Percentiles rank a stretch among this genome's conserved stretches.
These are phyloP conservation scores for Dryococelus australis DNA, from an alignment of 2,888 invertebrate genomes.

Conservation along the genomic window DNA sequence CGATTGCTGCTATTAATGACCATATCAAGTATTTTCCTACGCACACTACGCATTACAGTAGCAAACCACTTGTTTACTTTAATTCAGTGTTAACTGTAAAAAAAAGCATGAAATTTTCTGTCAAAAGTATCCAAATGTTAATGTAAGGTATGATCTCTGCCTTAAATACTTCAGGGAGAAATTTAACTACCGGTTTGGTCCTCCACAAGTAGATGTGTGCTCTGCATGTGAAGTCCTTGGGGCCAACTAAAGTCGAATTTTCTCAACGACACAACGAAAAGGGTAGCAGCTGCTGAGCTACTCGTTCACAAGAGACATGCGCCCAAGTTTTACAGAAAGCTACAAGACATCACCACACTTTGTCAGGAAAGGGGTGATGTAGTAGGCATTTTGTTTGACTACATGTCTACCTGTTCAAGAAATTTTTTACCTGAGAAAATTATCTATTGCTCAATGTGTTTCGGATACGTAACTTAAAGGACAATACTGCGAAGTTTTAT, in stretches of 20 bases:
- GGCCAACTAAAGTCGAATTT: background rate
- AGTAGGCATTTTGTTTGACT: too few relatives aligned
- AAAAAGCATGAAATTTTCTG: background rate
- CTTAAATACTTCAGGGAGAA: background rate
- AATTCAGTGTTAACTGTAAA: background rate
- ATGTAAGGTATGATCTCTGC: background rate
- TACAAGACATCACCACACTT: too few relatives aligned
- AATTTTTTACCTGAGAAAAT: background rate
- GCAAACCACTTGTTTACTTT: background rate
- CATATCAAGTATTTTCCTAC: background rate
- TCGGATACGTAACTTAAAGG: background rate
- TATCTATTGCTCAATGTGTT: background rate
- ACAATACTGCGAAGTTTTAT: background rate
- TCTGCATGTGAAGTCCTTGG: slow-evolving; percentile 7
- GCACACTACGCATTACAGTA: background rate
- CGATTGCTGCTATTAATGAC: background rate
- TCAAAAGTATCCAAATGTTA: background rate
- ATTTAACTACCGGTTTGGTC: background rate
- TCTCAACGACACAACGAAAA: background rate
- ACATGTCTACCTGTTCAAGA: too few relatives aligned
- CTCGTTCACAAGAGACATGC: background rate
- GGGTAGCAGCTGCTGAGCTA: background rate
- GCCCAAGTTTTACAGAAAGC: too few relatives aligned
- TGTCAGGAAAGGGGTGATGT: too few relatives aligned
- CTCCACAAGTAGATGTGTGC: slow-evolving; percentile 3